Conservation (phyloP, 2,113 vertebrate genomes). For the Lampris megalopsis region DNA sequence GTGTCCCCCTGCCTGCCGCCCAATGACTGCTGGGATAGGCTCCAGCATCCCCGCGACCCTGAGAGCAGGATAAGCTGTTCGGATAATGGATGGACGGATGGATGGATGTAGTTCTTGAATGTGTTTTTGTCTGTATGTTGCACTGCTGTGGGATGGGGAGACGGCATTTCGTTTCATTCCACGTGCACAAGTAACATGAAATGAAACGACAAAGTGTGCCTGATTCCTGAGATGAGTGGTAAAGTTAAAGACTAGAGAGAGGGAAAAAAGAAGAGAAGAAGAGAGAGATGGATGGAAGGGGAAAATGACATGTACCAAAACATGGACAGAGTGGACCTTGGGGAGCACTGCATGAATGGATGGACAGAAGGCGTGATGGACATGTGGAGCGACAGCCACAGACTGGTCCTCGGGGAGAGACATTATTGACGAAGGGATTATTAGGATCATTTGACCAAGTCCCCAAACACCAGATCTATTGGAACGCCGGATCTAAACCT, state of each 20-base stretch:
- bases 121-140: too few relatives aligned
- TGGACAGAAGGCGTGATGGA: neutral
- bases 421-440: constrained; percentile 67
- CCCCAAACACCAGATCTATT: neutral
- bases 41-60: too few relatives aligned
- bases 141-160: too few relatives aligned
- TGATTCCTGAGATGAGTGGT: constrained; percentile 3
- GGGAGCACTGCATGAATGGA: neutral
- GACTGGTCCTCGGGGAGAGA: neutral
- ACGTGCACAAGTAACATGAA: too few relatives aligned
- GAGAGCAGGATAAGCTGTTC: too few relatives aligned
- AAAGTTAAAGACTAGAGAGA: constrained; percentile 18
- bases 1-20: too few relatives aligned
- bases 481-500: too few relatives aligned
- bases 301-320: neutral
- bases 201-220: too few relatives aligned
- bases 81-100: too few relatives aligned
- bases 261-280: neutral
- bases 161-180: too few relatives aligned
- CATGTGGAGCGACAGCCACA: neutral
- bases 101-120: too few relatives aligned
- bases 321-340: neutral
- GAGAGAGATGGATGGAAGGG: constrained; percentile 3
- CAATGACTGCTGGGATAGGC: too few relatives aligned
- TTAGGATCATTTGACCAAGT: constrained; percentile 11